Conservation (phyloP, 1,140 invertebrate genomes). For the Dinothrombium tinctorium region DNA sequence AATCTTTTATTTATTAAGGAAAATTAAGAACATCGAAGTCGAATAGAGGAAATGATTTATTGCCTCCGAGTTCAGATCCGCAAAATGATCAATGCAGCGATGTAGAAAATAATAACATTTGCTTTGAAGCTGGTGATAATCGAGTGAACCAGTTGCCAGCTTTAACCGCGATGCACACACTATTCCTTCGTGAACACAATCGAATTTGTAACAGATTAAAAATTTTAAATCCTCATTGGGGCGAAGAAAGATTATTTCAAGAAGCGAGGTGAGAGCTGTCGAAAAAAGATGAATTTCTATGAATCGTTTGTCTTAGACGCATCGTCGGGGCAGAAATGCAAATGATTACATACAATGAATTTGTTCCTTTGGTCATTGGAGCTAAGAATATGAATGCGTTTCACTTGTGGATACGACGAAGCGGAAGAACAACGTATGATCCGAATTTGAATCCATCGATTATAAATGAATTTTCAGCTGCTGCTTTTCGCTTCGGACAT, state of each 20-base stretch:
- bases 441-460: constrained; percentile 44
- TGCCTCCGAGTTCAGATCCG: constrained; percentile 11
- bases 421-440: constrained; percentile 29
- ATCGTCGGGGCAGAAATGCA: constrained; percentile 41
- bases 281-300: constrained; percentile 11
- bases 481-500: constrained; percentile 45
- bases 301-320: no score
- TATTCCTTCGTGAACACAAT: constrained; percentile 24
- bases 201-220: constrained; percentile 19
- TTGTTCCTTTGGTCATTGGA: constrained; percentile 15
- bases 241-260: constrained; percentile 28
- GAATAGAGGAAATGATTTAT: constrained; percentile 17
- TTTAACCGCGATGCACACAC: constrained; percentile 29
- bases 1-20: no score
- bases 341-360: constrained; percentile 62
- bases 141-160: constrained; percentile 31
- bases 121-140: constrained; percentile 21
- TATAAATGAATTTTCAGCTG: constrained; percentile 38
- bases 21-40: background rate
- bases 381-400: background rate
- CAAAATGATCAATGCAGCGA: constrained; percentile 13
- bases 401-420: constrained; percentile 22
- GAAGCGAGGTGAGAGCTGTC: no score
- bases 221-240: constrained; percentile 23
- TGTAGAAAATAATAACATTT: no score